These are phyloP conservation scores for Chironomus tentans DNA, from an alignment of 2,888 invertebrate genomes.

Conservation along the genomic window DNA sequence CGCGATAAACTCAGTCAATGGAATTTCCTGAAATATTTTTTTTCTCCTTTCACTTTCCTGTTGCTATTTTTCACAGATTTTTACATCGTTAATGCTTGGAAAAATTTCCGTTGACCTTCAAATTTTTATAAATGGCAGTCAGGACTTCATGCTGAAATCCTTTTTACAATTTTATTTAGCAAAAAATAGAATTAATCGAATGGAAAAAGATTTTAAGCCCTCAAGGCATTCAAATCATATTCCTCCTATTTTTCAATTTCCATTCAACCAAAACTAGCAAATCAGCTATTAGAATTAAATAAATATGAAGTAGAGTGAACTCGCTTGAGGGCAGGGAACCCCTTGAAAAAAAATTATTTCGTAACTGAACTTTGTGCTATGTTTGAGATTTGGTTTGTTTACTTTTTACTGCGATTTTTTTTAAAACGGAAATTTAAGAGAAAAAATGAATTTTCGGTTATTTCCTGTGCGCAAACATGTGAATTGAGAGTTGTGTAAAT, in stretches of 20 bases:
- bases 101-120: conserved; percentile 2
- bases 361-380: too few relatives aligned
- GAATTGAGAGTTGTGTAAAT: too few relatives aligned
- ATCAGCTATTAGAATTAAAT: not conserved
- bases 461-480: too few relatives aligned
- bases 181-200: not conserved
- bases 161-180: not conserved
- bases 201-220: not conserved
- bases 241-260: too few relatives aligned
- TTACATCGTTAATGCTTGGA: not conserved
- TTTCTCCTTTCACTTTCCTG: not conserved
- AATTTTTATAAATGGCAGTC: not conserved
- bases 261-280: not conserved
- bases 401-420: not conserved
- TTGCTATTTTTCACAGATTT: too few relatives aligned
- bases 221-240: not conserved
- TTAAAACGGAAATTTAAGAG: not conserved
- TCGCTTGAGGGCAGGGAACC: not conserved
- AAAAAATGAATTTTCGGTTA: too few relatives aligned
- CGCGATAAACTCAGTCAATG: not conserved
- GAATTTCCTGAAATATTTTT: not conserved
- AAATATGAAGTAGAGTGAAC: not conserved
- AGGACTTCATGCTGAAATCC: not conserved
- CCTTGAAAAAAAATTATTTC: too few relatives aligned
- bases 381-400: not conserved